Percentiles rank a stretch among this genome's conserved stretches.
Conservation (phyloP, 2,888 invertebrate species). For the Agrochola lychnidis region DNA sequence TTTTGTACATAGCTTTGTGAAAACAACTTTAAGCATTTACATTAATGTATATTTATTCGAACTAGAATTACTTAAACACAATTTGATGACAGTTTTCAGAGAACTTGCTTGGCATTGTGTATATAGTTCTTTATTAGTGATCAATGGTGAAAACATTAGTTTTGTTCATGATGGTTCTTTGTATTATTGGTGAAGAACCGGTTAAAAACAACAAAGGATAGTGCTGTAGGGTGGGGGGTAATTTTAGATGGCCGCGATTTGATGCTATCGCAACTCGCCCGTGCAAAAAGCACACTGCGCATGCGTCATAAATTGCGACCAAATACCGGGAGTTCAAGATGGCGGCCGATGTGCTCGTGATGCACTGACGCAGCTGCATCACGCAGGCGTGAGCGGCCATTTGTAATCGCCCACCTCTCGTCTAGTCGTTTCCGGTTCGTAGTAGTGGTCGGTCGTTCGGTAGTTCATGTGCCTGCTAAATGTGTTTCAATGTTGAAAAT, state of each 20-base stretch:
- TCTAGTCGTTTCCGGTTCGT: neutral
- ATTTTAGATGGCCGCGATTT: neutral
- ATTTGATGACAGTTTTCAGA: too few species aligned
- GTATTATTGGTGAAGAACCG: neutral
- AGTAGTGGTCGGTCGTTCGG: neutral
- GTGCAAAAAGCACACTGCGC: neutral
- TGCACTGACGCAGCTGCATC: neutral
- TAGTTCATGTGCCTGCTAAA: neutral
- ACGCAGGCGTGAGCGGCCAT: conserved; percentile 5
- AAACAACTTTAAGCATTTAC: too few species aligned
- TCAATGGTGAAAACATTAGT: neutral
- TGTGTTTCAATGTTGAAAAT: too few species aligned
- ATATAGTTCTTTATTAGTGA: neutral
- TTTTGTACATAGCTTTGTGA: too few species aligned
- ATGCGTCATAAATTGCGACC: neutral
- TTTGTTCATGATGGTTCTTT: neutral
- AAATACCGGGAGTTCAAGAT: neutral
- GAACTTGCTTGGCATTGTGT: too few species aligned
- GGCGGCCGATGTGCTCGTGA: too few species aligned
- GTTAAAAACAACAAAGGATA: too few species aligned
- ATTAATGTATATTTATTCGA: too few species aligned
- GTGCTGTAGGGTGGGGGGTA: neutral
- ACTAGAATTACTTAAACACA: too few species aligned
- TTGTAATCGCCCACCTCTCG: neutral
- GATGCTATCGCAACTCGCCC: neutral